Evolutionary conservation across 2,797 vertebrate genomes (phyloP).

Genomic region (Pseudocheirus occidentalis): DNA sequence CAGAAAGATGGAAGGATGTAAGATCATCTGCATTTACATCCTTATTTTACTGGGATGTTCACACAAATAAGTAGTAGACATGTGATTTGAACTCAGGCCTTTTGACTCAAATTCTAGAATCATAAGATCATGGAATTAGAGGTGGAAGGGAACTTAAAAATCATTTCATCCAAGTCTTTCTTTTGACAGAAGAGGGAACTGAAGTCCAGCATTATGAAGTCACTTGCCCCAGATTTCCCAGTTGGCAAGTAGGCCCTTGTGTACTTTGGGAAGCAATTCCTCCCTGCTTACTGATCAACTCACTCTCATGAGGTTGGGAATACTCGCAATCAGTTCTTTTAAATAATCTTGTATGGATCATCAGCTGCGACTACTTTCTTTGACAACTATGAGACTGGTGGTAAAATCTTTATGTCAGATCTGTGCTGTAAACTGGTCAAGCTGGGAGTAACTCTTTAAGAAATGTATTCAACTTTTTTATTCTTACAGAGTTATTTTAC

Average conservation of each 20-base stretch:
- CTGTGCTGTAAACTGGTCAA: constrained; percentile 14
- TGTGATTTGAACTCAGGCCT: background rate
- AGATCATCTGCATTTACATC: background rate
- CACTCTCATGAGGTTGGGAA: background rate
- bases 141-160: background rate
- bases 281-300: constrained; percentile 29
- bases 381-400: constrained; percentile 4
- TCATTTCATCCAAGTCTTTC: background rate
- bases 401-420: background rate
- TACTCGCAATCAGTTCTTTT: constrained; percentile 15
- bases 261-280: constrained; percentile 21
- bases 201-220: background rate
- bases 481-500: constrained; percentile 39
- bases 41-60: background rate
- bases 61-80: background rate
- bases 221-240: background rate
- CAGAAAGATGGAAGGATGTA: background rate
- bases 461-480: constrained; percentile 19
- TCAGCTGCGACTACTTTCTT: constrained; percentile 10
- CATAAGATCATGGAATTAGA: background rate
- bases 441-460: constrained; percentile 10
- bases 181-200: background rate
- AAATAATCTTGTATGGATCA: constrained; percentile 9
- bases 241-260: background rate
- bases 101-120: background rate